A percentile compares a stretch with the other conserved stretches of the same genome.
Conservation (phyloP, 2,113 vertebrate genomes). For the Corythoichthys intestinalis region DNA sequence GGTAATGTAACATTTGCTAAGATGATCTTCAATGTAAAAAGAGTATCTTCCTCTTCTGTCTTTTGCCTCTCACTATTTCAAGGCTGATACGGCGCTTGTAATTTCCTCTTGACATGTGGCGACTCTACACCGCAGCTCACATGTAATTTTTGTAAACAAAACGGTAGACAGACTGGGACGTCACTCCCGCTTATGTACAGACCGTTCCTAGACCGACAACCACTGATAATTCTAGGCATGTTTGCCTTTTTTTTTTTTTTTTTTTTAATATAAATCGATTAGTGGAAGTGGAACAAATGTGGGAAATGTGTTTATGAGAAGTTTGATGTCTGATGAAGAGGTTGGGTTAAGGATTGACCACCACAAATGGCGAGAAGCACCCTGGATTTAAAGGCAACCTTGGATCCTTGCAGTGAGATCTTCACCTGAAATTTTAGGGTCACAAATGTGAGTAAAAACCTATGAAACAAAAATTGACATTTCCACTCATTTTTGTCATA, state of each 20-base stretch:
- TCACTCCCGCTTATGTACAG: constrained; percentile 48
- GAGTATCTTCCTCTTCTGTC: constrained; percentile 12
- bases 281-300: constrained; percentile 81
- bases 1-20: too few species aligned
- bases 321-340: neutral
- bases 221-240: constrained; percentile 54
- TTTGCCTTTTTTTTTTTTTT: neutral
- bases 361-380: too few species aligned
- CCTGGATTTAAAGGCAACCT: too few species aligned
- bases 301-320: constrained; percentile 24
- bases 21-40: neutral
- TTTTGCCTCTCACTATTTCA: constrained; percentile 2
- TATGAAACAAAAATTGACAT: too few species aligned
- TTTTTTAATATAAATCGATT: constrained; percentile 75
- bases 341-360: too few species aligned
- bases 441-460: too few species aligned
- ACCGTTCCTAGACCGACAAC: constrained; percentile 51
- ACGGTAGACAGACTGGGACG: neutral
- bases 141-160: constrained; percentile 27
- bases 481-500: too few species aligned
- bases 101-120: constrained; percentile 16
- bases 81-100: neutral
- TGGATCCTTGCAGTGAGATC: too few species aligned
- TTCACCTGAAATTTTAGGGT: too few species aligned
- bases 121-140: neutral